Percentiles rank a stretch among this genome's conserved stretches.
Conservation (phyloP, 2,797 vertebrate species). For the Poecilia velifera region DNA sequence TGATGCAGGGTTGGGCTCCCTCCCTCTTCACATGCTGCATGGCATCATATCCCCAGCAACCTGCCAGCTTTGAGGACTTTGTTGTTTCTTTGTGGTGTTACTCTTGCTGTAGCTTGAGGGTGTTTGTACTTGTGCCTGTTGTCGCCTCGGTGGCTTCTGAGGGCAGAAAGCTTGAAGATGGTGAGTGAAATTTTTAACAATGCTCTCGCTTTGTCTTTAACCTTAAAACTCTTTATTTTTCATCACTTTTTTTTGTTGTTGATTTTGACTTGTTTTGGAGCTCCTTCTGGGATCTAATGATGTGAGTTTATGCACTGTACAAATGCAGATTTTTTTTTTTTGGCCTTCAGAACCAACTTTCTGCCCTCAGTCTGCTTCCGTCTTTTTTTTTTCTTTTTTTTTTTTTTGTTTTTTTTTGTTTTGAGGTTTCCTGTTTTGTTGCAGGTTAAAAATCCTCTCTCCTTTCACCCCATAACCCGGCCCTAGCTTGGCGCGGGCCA, state of each 20-base stretch:
- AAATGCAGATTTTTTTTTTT: neutral
- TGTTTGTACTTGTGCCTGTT: neutral
- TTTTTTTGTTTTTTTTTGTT: neutral
- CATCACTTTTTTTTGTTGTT: neutral
- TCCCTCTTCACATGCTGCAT: slow-evolving; percentile 12
- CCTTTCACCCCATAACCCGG: neutral
- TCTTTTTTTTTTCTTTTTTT: neutral
- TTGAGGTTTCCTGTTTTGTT: slow-evolving; percentile 38
- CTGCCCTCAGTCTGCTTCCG: neutral
- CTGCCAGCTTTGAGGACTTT: neutral
- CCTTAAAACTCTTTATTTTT: neutral
- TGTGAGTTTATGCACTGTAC: neutral
- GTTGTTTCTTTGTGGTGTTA: neutral
- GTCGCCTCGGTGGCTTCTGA: slow-evolving; percentile 16
- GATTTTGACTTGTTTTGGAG: neutral
- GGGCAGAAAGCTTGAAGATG: neutral
- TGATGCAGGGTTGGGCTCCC: slow-evolving; percentile 31
- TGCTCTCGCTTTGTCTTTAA: neutral
- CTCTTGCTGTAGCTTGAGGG: slow-evolving; percentile 2
- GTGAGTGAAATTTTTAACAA: neutral
- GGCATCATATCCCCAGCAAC: slow-evolving; percentile 10
- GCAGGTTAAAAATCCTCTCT: slow-evolving; percentile 14
- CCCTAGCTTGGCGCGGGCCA: slow-evolving; percentile 1
- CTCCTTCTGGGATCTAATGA: neutral
- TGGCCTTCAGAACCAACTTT: slow-evolving; percentile 7